Evolutionary conservation across 2,797 vertebrate genomes (phyloP), one percentile per base, ranked within the genome.

Genomic region (Lagocephalus sceleratus): DNA sequence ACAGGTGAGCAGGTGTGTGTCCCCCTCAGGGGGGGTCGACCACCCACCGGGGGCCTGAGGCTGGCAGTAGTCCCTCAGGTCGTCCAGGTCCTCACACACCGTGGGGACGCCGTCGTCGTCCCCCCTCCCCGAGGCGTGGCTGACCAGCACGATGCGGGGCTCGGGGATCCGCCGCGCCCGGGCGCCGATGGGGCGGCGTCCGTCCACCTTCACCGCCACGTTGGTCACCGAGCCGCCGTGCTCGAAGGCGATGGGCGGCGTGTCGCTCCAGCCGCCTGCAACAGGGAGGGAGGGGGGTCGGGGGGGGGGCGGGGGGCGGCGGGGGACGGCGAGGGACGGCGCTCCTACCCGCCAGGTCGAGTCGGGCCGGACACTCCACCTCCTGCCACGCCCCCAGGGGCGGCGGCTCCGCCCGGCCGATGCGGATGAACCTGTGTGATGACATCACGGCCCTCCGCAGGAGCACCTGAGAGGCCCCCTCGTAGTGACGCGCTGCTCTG

Each of bases 241-340:
- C 78, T 99, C 96, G 0, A 97, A 99, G 1, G 94, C 92, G 35
- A 98, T 92, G 3, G 97, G 97, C 0, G 97, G 97, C 0, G 96
- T 98, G 84, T 98, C 96, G 0, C 94, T 97, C 95, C 96, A 98
- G 42, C 95, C 95, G 0, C 97, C 97, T 99, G 51, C 7, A 61
- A 54, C 52, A 58, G 7, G 35, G 4, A 44, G 0, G n/a, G 14
- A 35, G 14, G n/a, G n/a, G n/a, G n/a, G n/a, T n/a, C n/a, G n/a
- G n/a, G n/a, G n/a, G n/a, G n/a, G n/a, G n/a, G n/a, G 14, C 6
- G 14, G 14, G 14, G 14, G 32, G 32, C 32, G 32, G 32, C 32
- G 6, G 32, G 1, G 32, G 32, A 35, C 32, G 2, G 6, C 32
- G 1, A 35, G 32, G 6, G 14, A 35, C 14, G 32, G 32, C 32